Base-by-base conservation (phyloP, 2,888 invertebrate species). In the Matsumyia berberina region DNA sequence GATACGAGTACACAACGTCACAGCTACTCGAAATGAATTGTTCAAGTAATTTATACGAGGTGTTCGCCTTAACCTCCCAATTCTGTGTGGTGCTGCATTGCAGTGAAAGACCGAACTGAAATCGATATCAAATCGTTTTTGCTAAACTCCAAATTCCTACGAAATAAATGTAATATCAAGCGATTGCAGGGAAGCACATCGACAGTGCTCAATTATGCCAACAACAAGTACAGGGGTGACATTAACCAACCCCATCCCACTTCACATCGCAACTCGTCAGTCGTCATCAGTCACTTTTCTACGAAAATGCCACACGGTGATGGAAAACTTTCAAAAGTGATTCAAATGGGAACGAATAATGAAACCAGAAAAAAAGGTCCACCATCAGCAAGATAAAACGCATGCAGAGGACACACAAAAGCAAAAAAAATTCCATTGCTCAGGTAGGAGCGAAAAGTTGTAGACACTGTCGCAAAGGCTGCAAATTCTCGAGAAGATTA, bases 311-410 rank as follows among this genome's bases (percentile, higher is more conserved):
- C 37, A 57, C 66, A 42, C 19, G 7, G 49, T 42, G 67, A 58
- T 76, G 67, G 76, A 67, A 58, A 33, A 76, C 17, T 60, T 58
- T 67, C 51, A 31, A 58, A 46, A 74, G 42, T 44, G 35, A 74
- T 42, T 44, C 60, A 51, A 55, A 29, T 57, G 57, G 57, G 12
- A 31, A 51, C 39, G 15, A 42, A 24, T 24, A 44, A 49, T n/a
- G 46, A 24, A 44, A 29, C 4, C 8, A n/a, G 37, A 31, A 44
- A 51, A 58, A 29, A 31, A 42, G 24, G 60, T 60, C 24, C 44
- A 69, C 24, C 31, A 33, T 15, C 42, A 42, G n/a, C 12, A 64
- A 53, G 67, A 69, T 46, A 69, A 69, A 57, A 69, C 44, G 67
- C 46, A 55, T 55, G 19, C 46, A 67, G 12, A 8, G 31, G 42